A percentile compares a stretch with the other conserved stretches of the same genome.
Conservation (phyloP, 1,140 invertebrate species). For the Leucophenga varia region DNA sequence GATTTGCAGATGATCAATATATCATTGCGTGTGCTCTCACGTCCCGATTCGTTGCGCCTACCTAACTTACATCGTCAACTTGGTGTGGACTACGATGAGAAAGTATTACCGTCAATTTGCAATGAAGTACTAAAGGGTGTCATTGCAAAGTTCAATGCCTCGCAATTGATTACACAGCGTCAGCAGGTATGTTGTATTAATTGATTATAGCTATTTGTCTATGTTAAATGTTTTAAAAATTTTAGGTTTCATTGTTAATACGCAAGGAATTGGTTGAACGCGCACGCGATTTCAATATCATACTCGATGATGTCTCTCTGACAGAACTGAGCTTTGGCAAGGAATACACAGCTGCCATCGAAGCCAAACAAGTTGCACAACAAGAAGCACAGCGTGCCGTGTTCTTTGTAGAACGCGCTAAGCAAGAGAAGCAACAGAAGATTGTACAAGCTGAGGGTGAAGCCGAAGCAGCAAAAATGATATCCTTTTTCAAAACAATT, state of each 20-base stretch:
- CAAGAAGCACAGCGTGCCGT: conserved; percentile 99
- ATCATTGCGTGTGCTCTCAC: conserved; percentile 90
- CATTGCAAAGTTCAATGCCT: conserved; percentile 99
- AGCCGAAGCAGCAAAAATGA: conserved; percentile 96
- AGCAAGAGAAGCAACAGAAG: conserved; percentile 98
- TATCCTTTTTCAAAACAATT: conserved; percentile 80
- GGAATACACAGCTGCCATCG: conserved; percentile 99
- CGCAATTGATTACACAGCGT: conserved; percentile 97
- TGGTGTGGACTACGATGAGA: conserved; percentile 85
- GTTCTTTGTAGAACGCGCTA: conserved; percentile 96
- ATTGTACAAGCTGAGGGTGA: conserved; percentile 99
- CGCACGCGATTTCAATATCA: conserved; percentile 98
- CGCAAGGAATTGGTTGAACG: conserved; percentile 91
- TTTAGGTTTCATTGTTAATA: conserved; percentile 84
- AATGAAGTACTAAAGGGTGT: conserved; percentile 99
- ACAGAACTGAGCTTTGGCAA: conserved; percentile 98
- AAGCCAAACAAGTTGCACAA: conserved; percentile 98
- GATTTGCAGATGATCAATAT: conserved; percentile 99
- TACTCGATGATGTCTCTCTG: conserved; percentile 99
- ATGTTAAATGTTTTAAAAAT: neutral
- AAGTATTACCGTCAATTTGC: conserved; percentile 95
- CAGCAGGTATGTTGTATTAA: conserved; percentile 72
- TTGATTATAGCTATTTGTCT: neutral
- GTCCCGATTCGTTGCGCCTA: conserved; percentile 81
- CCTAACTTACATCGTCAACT: conserved; percentile 89